A percentile compares a stretch with the other conserved stretches of the same genome.
Evolutionary conservation across 92 coral and sea anemone genomes (phyloP).

Genomic region (Parazoanthus darwini): DNA sequence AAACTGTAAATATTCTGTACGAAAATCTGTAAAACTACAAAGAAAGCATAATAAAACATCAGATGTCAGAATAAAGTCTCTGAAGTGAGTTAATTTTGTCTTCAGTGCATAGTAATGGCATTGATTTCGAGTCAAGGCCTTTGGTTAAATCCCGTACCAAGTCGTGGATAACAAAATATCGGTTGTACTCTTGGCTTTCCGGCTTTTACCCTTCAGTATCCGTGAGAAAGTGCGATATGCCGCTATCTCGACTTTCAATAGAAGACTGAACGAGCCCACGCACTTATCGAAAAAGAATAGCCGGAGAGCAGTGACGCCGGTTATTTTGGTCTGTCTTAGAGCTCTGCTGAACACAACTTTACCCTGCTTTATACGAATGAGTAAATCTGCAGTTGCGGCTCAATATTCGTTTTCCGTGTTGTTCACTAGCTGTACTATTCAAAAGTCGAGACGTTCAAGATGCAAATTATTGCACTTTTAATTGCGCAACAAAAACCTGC

Average conservation of each 20-base stretch:
- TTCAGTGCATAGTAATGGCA: background rate
- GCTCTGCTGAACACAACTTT: background rate
- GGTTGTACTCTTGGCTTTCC: background rate
- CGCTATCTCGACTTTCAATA: background rate
- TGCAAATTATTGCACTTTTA: background rate
- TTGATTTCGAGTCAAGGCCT: background rate
- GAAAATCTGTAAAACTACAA: background rate
- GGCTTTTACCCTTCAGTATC: background rate
- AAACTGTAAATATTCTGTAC: conserved; percentile 22
- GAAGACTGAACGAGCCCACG: background rate
- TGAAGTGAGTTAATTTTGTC: background rate
- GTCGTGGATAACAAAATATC: background rate
- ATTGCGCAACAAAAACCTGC: background rate
- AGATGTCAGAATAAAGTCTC: background rate
- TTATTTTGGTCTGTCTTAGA: background rate
- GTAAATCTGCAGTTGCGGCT: no score
- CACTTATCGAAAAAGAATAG: background rate
- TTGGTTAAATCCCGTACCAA: background rate
- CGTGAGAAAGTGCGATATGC: background rate
- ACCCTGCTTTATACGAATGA: no score
- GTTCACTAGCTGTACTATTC: no score
- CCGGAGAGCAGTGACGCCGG: background rate
- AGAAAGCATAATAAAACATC: background rate
- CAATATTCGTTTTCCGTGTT: no score
- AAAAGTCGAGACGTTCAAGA: background rate